Evolutionary conservation across 1,140 invertebrate genomes (phyloP), one percentile per base, ranked within the genome.

Genomic region (Cyclina sinensis): DNA sequence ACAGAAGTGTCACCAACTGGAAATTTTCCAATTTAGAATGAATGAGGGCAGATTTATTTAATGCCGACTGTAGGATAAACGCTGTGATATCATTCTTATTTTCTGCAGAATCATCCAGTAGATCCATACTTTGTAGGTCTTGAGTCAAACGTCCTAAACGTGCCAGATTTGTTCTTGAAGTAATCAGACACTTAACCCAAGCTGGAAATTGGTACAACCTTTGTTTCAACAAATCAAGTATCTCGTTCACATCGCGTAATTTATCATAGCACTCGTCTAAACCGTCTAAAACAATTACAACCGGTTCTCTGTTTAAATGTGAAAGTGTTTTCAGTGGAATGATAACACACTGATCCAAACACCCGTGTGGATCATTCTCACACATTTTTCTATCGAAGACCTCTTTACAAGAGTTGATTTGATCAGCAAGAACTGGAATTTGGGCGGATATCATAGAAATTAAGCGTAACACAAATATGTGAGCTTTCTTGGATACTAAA

Each of bases 201-300:
- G 9, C 4, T 27, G 76, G 76, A 79, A 79, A 79, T 79, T 7
- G 32, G 30, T 79, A 35, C 5, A 54, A 18, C 30, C 43, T 9
- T 35, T 79, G n/a, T 21, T 32, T 21, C 21, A 79, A n/a, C 7
- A 79, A 27, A 24, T 32, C 21, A 1, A 54, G 32, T 7, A 79
- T 57, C 12, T 37, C 43, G 32, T 79, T 79, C 32, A 51, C 48
- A 57, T 57, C 51, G 54, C 43, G 0, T 16, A 32, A 24, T 18
- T 16, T 57, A 11, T 51, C 32, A 79, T 46, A 32, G 21, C 76
- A 79, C 35, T 79, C 76, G 32, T 79, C 76, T 32, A 79, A 35
- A 21, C 43, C 76, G 51, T 79, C 76, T 24, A 79, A 57, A 12
- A 30, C 24, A 51, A 79, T 79, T 5, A 79, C 35, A 30, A 32